Evolutionary conservation across 2,113 vertebrate species (phyloP).

Genomic region (Limnothrissa miodon): DNA sequence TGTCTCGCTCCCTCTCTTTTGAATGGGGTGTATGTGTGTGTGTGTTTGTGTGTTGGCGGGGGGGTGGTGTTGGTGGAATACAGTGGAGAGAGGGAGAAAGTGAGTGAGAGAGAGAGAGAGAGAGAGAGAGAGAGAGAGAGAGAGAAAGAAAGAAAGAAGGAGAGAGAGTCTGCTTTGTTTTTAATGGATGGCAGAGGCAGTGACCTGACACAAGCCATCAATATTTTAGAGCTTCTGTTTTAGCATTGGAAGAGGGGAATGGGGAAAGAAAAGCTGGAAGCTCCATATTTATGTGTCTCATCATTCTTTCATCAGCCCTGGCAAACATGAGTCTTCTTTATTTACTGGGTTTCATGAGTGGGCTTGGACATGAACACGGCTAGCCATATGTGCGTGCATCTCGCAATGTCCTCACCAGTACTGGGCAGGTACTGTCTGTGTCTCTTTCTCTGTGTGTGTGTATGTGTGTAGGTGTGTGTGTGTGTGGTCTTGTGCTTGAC

Average conservation of each 20-base stretch:
- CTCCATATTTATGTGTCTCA: slow-evolving; percentile 59
- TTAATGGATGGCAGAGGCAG: slow-evolving; percentile 60
- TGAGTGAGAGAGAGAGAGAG: not conserved
- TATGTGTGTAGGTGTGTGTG: not conserved
- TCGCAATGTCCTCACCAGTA: not conserved
- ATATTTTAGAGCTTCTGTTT: slow-evolving; percentile 71
- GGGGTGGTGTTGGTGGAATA: too few relatives aligned
- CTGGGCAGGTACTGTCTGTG: not conserved
- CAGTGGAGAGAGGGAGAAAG: not conserved
- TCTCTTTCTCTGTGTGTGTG: not conserved
- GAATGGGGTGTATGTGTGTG: not conserved
- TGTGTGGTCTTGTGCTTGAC: not conserved
- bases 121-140: slow-evolving; percentile 16
- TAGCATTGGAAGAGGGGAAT: slow-evolving; percentile 51
- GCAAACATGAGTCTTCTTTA: not conserved
- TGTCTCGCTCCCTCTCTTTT: not conserved
- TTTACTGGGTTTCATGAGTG: not conserved
- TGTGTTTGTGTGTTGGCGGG: too few relatives aligned
- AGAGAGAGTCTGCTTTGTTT: slow-evolving; percentile 56
- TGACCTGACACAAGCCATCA: slow-evolving; percentile 66
- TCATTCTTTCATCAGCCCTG: slow-evolving; percentile 44
- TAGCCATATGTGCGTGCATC: not conserved
- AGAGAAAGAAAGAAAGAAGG: slow-evolving; percentile 39
- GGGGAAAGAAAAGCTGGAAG: slow-evolving; percentile 60
- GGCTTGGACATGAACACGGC: not conserved